A percentile compares a stretch with the other conserved stretches of the same genome.
phyloP scores from a whole-genome alignment of 2,113 vertebrate genomes.

The Noturus placidus region DNA sequence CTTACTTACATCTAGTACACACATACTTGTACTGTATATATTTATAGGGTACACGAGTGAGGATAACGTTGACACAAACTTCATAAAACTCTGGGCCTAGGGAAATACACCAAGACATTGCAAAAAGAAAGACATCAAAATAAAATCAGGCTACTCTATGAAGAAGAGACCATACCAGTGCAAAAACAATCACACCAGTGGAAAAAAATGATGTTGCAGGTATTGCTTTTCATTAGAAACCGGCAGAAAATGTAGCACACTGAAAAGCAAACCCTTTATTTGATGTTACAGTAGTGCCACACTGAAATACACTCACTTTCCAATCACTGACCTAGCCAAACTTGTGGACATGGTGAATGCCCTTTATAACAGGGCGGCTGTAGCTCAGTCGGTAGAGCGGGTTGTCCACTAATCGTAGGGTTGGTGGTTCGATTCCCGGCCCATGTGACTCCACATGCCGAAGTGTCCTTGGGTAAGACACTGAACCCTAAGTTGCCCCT shows the following conservation, averaged over 20 bases:
- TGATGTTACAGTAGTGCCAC: neutral
- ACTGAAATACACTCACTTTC: neutral
- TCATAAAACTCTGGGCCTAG: neutral
- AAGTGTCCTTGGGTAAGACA: no score
- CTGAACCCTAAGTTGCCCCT: no score
- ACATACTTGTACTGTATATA: neutral
- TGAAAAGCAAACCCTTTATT: neutral
- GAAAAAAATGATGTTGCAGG: neutral
- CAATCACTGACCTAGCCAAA: neutral
- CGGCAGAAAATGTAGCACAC: neutral
- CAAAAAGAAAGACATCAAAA: neutral
- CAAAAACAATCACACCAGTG: neutral
- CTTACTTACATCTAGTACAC: neutral
- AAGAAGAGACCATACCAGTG: neutral
- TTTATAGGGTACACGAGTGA: neutral
- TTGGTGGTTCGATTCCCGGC: no score
- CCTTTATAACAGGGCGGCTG: no score
- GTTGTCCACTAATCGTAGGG: no score
- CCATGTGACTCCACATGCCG: no score
- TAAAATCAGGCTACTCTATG: neutral
- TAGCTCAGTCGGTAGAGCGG: no score
- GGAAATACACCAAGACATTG: neutral
- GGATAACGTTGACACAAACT: neutral
- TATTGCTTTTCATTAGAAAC: neutral
- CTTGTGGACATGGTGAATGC: neutral